Conservation (phyloP, 2,113 vertebrate genomes). For the Dromas ardeola region DNA sequence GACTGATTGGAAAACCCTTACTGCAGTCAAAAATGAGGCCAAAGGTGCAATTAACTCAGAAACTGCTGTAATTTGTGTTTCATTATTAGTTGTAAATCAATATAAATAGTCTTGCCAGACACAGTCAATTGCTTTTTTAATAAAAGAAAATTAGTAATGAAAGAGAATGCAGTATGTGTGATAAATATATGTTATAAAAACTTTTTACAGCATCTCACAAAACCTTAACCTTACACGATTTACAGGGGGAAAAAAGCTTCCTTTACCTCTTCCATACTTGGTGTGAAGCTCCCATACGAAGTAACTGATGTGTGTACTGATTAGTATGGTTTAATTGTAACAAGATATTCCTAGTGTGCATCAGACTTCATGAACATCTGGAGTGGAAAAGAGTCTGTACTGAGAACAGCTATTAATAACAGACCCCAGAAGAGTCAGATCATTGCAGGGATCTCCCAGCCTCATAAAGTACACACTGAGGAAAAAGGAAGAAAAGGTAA, state of each 20-base stretch:
- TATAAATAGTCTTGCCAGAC: conserved; percentile 41
- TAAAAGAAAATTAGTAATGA: conserved; percentile 43
- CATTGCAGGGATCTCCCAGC: background rate
- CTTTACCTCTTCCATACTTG: background rate
- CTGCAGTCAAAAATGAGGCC: conserved; percentile 31
- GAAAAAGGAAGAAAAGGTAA: background rate
- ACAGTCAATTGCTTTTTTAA: conserved; percentile 43
- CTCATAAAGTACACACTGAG: background rate
- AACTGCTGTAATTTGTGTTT: conserved; percentile 44
- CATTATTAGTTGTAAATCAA: conserved; percentile 52
- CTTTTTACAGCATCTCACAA: background rate
- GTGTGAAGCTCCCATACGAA: background rate
- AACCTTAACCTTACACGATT: background rate
- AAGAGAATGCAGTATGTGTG: background rate
- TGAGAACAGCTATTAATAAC: conserved; percentile 4
- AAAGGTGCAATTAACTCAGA: conserved; percentile 58
- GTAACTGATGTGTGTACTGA: background rate
- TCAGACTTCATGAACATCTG: conserved; percentile 8
- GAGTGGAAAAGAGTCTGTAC: background rate
- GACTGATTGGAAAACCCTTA: conserved; percentile 11
- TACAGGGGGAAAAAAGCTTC: background rate
- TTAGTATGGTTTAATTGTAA: conserved; percentile 3
- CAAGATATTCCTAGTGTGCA: background rate
- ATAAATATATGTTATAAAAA: background rate
- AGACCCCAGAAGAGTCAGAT: conserved; percentile 1